Evolutionary conservation across 2,113 vertebrate species (phyloP).

Genomic region (Xiphophorus couchianus): DNA sequence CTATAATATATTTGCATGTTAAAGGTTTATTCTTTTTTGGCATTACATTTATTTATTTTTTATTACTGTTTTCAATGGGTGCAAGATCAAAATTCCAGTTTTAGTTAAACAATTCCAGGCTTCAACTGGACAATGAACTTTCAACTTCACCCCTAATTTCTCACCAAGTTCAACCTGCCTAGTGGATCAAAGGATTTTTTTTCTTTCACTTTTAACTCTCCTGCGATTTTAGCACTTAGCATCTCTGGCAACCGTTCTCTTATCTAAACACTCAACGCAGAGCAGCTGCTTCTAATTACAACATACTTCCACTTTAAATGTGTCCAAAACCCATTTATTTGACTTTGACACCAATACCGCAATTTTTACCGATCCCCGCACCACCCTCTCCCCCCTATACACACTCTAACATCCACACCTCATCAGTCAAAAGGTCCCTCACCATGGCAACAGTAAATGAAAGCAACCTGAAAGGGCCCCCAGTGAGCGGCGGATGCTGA

Average conservation of each 20-base stretch:
- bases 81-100: not conserved
- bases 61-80: not conserved
- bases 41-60: not conserved
- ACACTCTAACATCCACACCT: constrained; percentile 64
- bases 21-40: not conserved
- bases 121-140: not conserved
- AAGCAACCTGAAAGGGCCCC: constrained; percentile 79
- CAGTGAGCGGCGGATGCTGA: constrained; percentile 78
- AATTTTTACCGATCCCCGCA: constrained; percentile 28
- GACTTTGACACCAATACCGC: constrained; percentile 62
- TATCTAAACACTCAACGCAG: constrained; percentile 62
- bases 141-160: constrained; percentile 2
- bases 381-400: constrained; percentile 23
- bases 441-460: constrained; percentile 82
- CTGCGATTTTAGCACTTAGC: constrained; percentile 22
- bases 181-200: constrained; percentile 12
- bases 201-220: constrained; percentile 6
- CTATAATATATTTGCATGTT: not conserved
- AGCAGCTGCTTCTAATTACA: constrained; percentile 74
- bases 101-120: not conserved
- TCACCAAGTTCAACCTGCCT: constrained; percentile 7
- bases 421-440: constrained; percentile 78
- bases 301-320: constrained; percentile 63
- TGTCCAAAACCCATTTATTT: constrained; percentile 67
- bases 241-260: constrained; percentile 56